Conservation (phyloP, 2,888 invertebrate genomes). For the Oligia strigilis region DNA sequence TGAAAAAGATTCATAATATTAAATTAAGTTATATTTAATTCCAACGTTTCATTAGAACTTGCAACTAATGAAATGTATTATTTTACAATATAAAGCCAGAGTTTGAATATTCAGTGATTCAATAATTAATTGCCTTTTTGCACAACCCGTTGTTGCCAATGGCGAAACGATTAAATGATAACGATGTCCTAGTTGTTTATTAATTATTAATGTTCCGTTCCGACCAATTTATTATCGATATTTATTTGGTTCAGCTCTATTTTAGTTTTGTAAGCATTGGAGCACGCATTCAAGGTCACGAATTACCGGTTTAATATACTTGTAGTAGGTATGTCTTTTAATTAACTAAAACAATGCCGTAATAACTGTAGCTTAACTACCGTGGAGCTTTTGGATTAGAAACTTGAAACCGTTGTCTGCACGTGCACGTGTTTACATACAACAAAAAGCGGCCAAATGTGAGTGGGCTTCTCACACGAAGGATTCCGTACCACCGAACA, state of each 20-base stretch:
- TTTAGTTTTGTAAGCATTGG: constrained; percentile 16
- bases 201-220: constrained; percentile 42
- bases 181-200: constrained; percentile 53
- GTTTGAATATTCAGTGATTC: constrained; percentile 46
- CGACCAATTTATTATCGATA: constrained; percentile 39
- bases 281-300: constrained; percentile 38
- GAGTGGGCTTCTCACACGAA: background rate
- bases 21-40: constrained; percentile 15
- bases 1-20: constrained; percentile 4
- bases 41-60: background rate
- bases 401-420: constrained; percentile 22
- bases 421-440: constrained; percentile 12
- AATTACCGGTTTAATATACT: constrained; percentile 8
- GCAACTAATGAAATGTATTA: constrained; percentile 1
- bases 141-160: constrained; percentile 47
- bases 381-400: constrained; percentile 24
- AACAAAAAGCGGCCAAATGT: background rate
- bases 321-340: constrained; percentile 21
- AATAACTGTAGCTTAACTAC: constrained; percentile 33
- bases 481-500: background rate
- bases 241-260: constrained; percentile 49
- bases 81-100: constrained; percentile 22
- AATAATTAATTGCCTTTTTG: constrained; percentile 51
- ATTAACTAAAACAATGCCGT: constrained; percentile 40
- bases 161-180: constrained; percentile 59